These are phyloP conservation scores for Pipra filicauda DNA, from an alignment of 2,113 vertebrate species.

Conservation along the genomic window DNA sequence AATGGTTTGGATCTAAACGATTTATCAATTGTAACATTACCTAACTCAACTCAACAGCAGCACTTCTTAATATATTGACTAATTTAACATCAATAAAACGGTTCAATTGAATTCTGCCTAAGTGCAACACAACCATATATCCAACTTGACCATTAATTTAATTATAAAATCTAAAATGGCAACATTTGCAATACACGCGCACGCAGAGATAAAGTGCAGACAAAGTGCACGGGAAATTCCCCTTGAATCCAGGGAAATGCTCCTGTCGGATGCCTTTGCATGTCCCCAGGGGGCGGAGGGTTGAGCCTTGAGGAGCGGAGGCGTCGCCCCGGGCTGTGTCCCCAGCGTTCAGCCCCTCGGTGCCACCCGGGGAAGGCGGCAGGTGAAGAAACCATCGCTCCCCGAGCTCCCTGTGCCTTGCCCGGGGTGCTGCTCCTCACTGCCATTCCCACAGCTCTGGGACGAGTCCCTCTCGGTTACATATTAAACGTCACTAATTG, in stretches of 20 bases:
- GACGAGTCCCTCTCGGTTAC: background rate
- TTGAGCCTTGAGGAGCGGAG: background rate
- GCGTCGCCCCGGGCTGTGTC: background rate
- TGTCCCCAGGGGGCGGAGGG: background rate
- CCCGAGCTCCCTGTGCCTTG: background rate
- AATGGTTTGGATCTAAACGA: background rate
- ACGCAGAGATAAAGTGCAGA: no score
- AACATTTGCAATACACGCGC: background rate
- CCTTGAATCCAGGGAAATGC: background rate
- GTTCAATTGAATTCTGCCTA: background rate
- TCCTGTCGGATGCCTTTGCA: background rate
- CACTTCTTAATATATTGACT: background rate
- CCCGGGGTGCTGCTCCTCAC: background rate
- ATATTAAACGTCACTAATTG: background rate
- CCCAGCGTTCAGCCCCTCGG: background rate
- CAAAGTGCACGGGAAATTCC: background rate
- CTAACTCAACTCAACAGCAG: background rate
- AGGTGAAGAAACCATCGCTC: background rate
- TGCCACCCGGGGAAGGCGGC: background rate
- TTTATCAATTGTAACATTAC: background rate
- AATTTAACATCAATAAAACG: rapidly evolving
- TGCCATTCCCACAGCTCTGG: background rate
- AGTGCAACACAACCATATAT: rapidly evolving
- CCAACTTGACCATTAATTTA: background rate
- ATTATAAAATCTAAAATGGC: background rate